A percentile compares a stretch with the other conserved stretches of the same genome.
These are phyloP conservation scores for Meganola albula DNA, from an alignment of 2,888 invertebrate species.

Conservation along the genomic window DNA sequence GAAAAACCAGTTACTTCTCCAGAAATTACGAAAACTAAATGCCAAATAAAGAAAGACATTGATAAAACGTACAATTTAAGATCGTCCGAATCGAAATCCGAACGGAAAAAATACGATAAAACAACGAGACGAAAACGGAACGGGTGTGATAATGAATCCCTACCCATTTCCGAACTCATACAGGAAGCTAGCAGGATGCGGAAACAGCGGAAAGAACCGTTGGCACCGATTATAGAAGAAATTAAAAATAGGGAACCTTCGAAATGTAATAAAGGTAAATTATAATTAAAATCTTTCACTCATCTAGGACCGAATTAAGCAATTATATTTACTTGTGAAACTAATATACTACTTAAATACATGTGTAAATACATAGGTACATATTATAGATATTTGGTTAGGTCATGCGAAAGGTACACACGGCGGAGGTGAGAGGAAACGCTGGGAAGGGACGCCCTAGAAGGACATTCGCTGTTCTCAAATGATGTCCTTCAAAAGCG, in stretches of 20 bases:
- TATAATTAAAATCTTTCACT: too few relatives aligned
- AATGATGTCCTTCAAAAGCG: too few relatives aligned
- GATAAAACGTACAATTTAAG: conserved; percentile 60
- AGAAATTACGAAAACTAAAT: conserved; percentile 8
- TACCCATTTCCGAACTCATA: conserved; percentile 20
- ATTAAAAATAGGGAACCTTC: conserved; percentile 53
- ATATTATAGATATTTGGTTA: too few relatives aligned
- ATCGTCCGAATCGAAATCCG: conserved; percentile 53
- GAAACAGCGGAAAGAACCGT: conserved; percentile 42
- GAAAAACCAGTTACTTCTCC: conserved; percentile 43
- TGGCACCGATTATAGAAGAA: conserved; percentile 66
- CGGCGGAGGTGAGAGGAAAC: too few relatives aligned
- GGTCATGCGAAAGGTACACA: too few relatives aligned
- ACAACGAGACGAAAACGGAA: conserved; percentile 34
- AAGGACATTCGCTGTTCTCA: too few relatives aligned
- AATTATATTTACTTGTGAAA: too few relatives aligned
- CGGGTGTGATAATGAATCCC: conserved; percentile 24
- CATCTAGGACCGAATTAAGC: too few relatives aligned
- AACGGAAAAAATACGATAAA: conserved; percentile 50
- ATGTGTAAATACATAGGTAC: too few relatives aligned
- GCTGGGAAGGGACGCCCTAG: too few relatives aligned
- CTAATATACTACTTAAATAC: too few relatives aligned
- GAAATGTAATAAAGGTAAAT: conserved; percentile 42
- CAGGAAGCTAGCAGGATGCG: conserved; percentile 28
- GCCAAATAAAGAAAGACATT: conserved; percentile 32